Evolutionary conservation across 1,140 invertebrate genomes (phyloP), one percentile per base, ranked within the genome.

Genomic region (Leucophenga varia): DNA sequence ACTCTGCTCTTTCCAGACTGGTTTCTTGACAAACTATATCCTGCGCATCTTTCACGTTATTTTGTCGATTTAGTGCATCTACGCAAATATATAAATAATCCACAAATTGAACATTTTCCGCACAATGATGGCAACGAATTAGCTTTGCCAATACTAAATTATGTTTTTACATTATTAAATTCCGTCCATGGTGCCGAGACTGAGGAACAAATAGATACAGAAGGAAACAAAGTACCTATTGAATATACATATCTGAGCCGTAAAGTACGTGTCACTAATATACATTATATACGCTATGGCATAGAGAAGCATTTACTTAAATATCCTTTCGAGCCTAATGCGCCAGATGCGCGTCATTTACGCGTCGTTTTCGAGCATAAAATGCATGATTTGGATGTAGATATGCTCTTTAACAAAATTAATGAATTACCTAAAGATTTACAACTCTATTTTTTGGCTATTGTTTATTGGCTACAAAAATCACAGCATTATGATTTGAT

Each of bases 101-200:
- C 85, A 12, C 89, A 92, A 78, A 80, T 91, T 8, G 90, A 93
- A 74, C 80, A 89, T 58, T 80, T 82, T 55, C 63, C 64, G 3
- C 70, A 79, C 18, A 67, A 78, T 6, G 81, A 86, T 47, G 79
- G 84, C n/a, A 82, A 84, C 53, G 49, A 76, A 14, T 80, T 83
- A 50, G 79, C 82, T 22, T 63, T 85, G 37, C 78, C 82, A 9
- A 82, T 93, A 34, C 58, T 92, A 25, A 74, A 77, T 57, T 79
- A 82, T 47, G 80, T 83, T 31, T 90, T 83, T 76, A 83, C 82
- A 47, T 75, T 90, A 43, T 60, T 93, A 1, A 74, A 80, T 12
- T 59, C 74, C 30, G 52, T 58, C 39, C 43, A 68, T 35, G 57
- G 47, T 2, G 36, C 40, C 1, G 53, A 58, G 17, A 40, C 40